These are phyloP conservation scores for Helicoverpa assulta DNA, from an alignment of 2,888 invertebrate species.

Conservation along the genomic window DNA sequence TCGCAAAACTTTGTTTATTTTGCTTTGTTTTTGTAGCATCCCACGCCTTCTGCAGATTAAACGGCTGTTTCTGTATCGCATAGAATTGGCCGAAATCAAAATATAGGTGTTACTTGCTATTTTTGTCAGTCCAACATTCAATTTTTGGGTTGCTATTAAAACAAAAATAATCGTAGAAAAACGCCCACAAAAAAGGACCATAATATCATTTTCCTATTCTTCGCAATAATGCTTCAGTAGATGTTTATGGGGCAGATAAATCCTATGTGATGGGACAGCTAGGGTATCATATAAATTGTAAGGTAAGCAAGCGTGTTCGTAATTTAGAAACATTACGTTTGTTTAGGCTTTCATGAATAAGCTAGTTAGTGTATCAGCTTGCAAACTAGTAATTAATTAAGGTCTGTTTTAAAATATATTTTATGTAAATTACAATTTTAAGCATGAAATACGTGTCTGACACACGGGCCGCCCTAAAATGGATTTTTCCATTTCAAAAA, in stretches of 20 bases:
- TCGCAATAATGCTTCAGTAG: background rate
- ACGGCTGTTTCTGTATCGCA: background rate
- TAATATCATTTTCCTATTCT: background rate
- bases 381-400: too few relatives aligned
- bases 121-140: too few relatives aligned
- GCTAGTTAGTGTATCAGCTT: constrained; percentile 11
- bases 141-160: too few relatives aligned
- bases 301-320: constrained; percentile 6
- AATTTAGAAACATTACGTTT: constrained; percentile 10
- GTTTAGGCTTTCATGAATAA: constrained; percentile 13
- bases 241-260: constrained; percentile 1
- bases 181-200: background rate
- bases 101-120: background rate
- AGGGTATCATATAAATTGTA: background rate
- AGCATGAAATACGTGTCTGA: too few relatives aligned
- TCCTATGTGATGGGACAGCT: background rate
- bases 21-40: constrained; percentile 17
- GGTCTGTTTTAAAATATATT: too few relatives aligned
- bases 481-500: too few relatives aligned
- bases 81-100: background rate
- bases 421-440: too few relatives aligned
- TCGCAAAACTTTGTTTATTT: constrained; percentile 32
- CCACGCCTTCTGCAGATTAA: background rate
- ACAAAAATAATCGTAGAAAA: too few relatives aligned
- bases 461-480: too few relatives aligned